Conservation (phyloP, 2,113 vertebrate genomes). For the Psilopsiagon aymara region DNA sequence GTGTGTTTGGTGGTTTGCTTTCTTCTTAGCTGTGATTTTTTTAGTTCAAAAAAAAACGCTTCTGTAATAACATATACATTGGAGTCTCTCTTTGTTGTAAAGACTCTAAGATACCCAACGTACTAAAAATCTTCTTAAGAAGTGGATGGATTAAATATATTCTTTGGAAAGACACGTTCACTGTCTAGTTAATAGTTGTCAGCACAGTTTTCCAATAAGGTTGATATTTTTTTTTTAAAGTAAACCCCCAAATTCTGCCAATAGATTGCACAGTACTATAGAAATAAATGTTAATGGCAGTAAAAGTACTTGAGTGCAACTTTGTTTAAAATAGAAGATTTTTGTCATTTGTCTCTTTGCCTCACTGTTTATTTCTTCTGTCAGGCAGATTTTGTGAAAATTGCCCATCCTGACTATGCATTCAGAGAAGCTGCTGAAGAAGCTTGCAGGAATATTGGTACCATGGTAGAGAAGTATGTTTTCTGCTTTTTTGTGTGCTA, state of each 20-base stretch:
- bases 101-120: background rate
- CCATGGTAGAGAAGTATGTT: slow-evolving; percentile 91
- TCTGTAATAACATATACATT: background rate
- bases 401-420: slow-evolving; percentile 89
- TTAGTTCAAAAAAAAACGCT: background rate
- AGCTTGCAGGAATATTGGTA: slow-evolving; percentile 90
- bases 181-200: background rate
- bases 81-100: background rate
- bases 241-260: background rate
- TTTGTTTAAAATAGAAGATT: background rate
- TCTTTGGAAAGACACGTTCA: background rate
- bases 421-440: slow-evolving; percentile 94
- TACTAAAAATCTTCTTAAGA: background rate
- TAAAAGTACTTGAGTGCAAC: background rate
- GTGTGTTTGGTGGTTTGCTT: background rate
- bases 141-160: background rate
- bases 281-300: background rate
- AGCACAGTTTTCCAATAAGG: background rate
- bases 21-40: background rate
- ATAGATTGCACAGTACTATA: background rate
- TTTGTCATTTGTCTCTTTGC: background rate
- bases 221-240: background rate
- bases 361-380: background rate
- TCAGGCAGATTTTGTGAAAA: slow-evolving; percentile 96
- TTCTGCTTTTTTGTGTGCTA: background rate